These are phyloP conservation scores for Epinephelus cyanopodus DNA, from an alignment of 2,113 vertebrate genomes.

Conservation along the genomic window DNA sequence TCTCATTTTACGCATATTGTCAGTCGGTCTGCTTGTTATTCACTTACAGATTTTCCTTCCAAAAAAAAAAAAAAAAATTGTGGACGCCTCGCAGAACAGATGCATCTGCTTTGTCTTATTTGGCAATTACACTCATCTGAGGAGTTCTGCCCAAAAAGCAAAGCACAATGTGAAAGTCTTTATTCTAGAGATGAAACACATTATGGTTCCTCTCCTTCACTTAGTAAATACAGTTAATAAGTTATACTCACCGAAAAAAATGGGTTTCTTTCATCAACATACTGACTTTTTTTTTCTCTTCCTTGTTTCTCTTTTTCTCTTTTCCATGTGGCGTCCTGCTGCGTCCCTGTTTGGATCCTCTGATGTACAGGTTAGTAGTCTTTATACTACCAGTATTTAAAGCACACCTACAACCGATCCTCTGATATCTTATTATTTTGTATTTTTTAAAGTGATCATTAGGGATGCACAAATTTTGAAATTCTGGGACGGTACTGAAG, in stretches of 20 bases:
- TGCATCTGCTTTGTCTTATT: slow-evolving; percentile 70
- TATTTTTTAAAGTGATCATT: too few relatives aligned
- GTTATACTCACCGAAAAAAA: slow-evolving; percentile 31
- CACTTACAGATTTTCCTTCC: slow-evolving; percentile 76
- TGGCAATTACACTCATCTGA: slow-evolving; percentile 62
- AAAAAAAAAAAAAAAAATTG: slow-evolving; percentile 64
- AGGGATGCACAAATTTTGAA: too few relatives aligned
- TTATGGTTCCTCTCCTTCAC: slow-evolving; percentile 46
- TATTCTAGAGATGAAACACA: slow-evolving; percentile 64
- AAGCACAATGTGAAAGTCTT: slow-evolving; percentile 48
- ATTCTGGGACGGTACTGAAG: too few relatives aligned
- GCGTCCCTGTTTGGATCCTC: slow-evolving; percentile 50
- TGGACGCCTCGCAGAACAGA: slow-evolving; percentile 76
- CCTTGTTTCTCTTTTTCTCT: slow-evolving; percentile 38
- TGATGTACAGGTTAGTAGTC: slow-evolving; percentile 76
- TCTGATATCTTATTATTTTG: neutral
- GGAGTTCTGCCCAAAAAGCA: slow-evolving; percentile 62
- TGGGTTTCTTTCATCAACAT: slow-evolving; percentile 38
- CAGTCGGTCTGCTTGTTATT: slow-evolving; percentile 84
- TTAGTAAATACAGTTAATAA: slow-evolving; percentile 22
- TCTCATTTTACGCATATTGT: slow-evolving; percentile 72
- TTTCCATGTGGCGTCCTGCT: slow-evolving; percentile 62
- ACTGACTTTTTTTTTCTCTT: slow-evolving; percentile 54
- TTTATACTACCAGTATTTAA: slow-evolving; percentile 25
- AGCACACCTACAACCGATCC: neutral